Evolutionary conservation across 2,113 vertebrate genomes (phyloP).

Genomic region (Trochalopteron elliotii): DNA sequence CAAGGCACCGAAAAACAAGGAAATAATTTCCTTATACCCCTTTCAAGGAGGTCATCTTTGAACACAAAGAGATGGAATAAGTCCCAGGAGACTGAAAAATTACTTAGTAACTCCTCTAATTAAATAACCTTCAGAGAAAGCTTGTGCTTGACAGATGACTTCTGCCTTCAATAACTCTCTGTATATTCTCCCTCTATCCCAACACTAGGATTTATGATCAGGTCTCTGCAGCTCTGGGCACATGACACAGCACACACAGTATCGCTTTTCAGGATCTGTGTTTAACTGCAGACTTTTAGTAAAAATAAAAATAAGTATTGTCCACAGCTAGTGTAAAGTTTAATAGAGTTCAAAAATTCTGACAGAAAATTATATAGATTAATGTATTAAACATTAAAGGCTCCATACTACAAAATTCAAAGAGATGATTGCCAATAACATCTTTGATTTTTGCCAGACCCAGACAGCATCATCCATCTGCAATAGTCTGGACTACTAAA

Average conservation of each 20-base stretch:
- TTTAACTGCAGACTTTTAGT: background rate
- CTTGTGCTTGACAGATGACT: background rate
- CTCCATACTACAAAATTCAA: background rate
- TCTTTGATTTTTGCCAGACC: background rate
- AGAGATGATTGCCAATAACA: background rate
- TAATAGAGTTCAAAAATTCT: background rate
- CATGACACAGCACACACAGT: rapidly evolving
- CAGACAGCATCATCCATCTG: background rate
- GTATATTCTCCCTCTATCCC: background rate
- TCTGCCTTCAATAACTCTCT: background rate
- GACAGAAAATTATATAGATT: background rate
- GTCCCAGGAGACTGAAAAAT: background rate
- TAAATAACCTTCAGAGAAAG: background rate
- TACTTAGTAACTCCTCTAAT: background rate
- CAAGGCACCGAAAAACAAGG: background rate
- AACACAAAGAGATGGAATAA: background rate
- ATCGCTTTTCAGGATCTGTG: background rate
- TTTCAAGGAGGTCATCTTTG: background rate
- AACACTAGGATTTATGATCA: background rate
- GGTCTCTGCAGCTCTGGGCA: background rate
- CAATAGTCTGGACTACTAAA: background rate
- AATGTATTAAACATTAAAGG: background rate
- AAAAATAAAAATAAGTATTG: background rate
- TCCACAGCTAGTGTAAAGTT: background rate
- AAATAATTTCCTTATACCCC: background rate